Base-by-base conservation (phyloP, 2,888 invertebrate genomes). In the Pherbina coryleti region DNA sequence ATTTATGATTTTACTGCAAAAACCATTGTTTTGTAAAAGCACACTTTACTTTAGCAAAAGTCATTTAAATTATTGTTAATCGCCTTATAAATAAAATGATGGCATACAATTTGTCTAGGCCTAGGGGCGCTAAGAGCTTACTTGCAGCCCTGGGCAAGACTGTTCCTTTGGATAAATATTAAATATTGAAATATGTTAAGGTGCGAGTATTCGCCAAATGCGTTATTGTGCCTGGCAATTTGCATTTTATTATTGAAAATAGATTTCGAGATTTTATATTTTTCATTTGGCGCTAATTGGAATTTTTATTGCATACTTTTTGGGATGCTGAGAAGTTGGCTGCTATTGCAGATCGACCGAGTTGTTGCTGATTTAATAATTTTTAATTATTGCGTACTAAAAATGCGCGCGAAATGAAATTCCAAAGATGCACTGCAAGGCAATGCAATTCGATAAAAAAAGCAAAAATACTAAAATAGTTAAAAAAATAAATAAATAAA, bases 381-480 rank as follows among this genome's bases (percentile, higher is more conserved):
- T 73, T 73, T 73, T 73, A 73, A 73, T 73, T 73, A 73, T 62
- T 73, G 60, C 62, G 8, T 44, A 72, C 25, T 67, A 11, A 51
- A 11, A 51, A 7, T 55, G 34, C 14, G 17, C 25, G 34, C 34
- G 64, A 31, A 31, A 7, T 31, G 17, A 51, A 72, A 62, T 72
- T 62, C 60, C 44, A n/a, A 64, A 62, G 25, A 53, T n/a, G 75
- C 51, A 22, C 51, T 4, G 7, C 19, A 4, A 1, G 67, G 3
- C 22, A 37, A n/a, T 37, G 72, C 37, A 51, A 5, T 55, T 31
- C 19, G 72, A 60, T 37, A 19, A 22, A 31, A 51, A 75, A 31
- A 34, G n/a, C 19, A 44, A 60, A 60, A 14, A 8, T n/a, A 11
- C 8, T 5, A 17, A 11, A 14, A 37, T 1, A 28, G 11, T 0